phyloP scores from a whole-genome alignment of 2,113 vertebrate species.

The Ptilorrhoa leucosticta region DNA sequence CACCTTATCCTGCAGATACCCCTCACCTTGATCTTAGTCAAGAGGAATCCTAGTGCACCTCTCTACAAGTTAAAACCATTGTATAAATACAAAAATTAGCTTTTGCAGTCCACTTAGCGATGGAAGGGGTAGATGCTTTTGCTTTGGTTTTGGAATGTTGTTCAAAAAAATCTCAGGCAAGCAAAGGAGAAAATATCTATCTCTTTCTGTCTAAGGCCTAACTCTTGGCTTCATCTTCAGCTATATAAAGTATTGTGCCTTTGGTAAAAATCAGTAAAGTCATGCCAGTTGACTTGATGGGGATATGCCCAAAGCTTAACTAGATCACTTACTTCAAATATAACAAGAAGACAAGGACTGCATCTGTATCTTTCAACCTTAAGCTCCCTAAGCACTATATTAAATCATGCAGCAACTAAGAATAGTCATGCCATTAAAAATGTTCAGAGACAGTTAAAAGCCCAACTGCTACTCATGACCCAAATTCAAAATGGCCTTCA shows the following conservation, averaged over 20 bases:
- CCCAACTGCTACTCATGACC: neutral
- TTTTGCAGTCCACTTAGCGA: neutral
- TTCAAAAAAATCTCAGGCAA: neutral
- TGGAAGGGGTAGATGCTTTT: neutral
- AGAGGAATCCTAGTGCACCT: neutral
- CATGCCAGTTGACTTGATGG: neutral
- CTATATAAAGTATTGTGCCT: neutral
- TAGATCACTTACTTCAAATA: neutral
- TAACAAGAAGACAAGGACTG: neutral
- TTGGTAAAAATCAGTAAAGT: neutral
- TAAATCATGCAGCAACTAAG: neutral
- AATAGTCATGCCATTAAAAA: neutral
- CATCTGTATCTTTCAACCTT: neutral
- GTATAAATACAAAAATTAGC: neutral
- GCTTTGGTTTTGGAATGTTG: neutral
- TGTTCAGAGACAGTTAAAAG: neutral
- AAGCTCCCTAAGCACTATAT: neutral
- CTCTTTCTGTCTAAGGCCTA: neutral
- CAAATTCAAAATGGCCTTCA: neutral
- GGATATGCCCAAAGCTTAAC: neutral
- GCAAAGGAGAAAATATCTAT: neutral
- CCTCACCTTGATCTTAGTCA: neutral
- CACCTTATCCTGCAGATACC: neutral
- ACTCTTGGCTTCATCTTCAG: neutral
- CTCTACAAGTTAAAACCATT: neutral